These are phyloP conservation scores for Brachyalestes nurse DNA, from an alignment of 2,797 vertebrate genomes.

Conservation along the genomic window DNA sequence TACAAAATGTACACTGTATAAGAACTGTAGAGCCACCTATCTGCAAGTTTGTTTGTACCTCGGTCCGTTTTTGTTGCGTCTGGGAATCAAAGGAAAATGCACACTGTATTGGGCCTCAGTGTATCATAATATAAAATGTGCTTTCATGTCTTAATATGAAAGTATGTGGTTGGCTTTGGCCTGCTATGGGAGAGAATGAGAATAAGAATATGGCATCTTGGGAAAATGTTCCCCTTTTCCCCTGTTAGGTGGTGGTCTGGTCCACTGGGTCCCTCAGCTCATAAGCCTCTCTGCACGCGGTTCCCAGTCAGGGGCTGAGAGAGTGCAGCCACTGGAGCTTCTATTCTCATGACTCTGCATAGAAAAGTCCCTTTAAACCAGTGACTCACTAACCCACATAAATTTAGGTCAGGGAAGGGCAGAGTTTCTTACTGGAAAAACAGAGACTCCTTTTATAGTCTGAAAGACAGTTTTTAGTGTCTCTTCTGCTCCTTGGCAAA, in stretches of 20 bases:
- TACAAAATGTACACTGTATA: not conserved
- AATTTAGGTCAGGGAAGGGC: conserved; percentile 54
- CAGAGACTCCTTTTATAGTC: conserved; percentile 41
- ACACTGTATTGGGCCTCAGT: not conserved
- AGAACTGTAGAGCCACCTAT: not conserved
- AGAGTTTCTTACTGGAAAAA: conserved; percentile 41
- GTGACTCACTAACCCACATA: conserved; percentile 56
- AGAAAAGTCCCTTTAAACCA: conserved; percentile 59
- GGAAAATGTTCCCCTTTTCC: conserved; percentile 5
- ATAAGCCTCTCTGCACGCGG: not conserved
- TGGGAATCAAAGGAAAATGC: not conserved
- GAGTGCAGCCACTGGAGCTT: conserved; percentile 26
- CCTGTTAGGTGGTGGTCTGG: not conserved
- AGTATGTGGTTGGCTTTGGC: not conserved
- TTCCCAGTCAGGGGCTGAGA: conserved; percentile 35
- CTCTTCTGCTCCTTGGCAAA: not conserved
- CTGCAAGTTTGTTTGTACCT: not conserved
- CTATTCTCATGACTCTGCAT: conserved; percentile 47
- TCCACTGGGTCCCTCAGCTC: conserved; percentile 18
- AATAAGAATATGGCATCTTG: not conserved
- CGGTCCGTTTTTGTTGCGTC: not conserved
- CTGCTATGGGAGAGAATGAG: not conserved
- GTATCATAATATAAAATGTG: not conserved
- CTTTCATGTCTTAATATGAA: not conserved
- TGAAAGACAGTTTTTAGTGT: not conserved